These are phyloP conservation scores for Drosophila athabasca DNA, from an alignment of 1,140 invertebrate genomes.

Conservation along the genomic window DNA sequence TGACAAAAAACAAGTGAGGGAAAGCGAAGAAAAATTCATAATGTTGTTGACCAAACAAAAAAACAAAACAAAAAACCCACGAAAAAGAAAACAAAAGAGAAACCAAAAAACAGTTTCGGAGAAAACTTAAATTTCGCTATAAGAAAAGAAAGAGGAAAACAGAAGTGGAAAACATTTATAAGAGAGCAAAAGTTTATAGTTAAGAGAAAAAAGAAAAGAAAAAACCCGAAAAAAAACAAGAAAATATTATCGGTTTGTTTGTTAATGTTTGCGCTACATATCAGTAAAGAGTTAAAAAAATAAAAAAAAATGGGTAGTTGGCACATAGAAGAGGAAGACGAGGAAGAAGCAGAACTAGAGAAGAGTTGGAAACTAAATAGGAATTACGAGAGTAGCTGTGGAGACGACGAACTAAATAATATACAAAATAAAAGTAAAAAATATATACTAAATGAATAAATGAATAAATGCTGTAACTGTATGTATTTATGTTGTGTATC, in stretches of 20 bases:
- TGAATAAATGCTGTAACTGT: conserved; percentile 46
- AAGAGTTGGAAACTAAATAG: conserved; percentile 65
- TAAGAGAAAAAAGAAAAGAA: conserved; percentile 43
- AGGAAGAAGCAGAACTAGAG: conserved; percentile 32
- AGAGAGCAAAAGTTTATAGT: conserved; percentile 51
- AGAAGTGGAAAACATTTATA: conserved; percentile 52
- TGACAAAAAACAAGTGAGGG: conserved; percentile 14
- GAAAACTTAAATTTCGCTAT: conserved; percentile 67
- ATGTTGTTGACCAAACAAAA: conserved; percentile 77
- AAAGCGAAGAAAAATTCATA: conserved; percentile 56
- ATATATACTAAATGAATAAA: conserved; percentile 16
- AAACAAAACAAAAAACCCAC: conserved; percentile 31
- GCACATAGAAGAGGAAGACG: conserved; percentile 50
- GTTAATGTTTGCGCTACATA: conserved; percentile 84
- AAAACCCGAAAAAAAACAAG: conserved; percentile 32
- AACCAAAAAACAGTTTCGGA: conserved; percentile 35
- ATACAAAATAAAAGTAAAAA: conserved; percentile 51
- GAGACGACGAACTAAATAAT: conserved; percentile 50
- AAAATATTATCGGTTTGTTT: conserved; percentile 83
- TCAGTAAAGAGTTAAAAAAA: conserved; percentile 74
- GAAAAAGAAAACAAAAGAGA: conserved; percentile 11
- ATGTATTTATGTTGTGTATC: conserved; percentile 82
- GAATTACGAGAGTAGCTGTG: conserved; percentile 35
- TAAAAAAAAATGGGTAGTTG: conserved; percentile 66
- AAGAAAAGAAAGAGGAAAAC: conserved; percentile 44